These are phyloP conservation scores for Furnarius figulus DNA, from an alignment of 2,113 vertebrate genomes.

Conservation along the genomic window DNA sequence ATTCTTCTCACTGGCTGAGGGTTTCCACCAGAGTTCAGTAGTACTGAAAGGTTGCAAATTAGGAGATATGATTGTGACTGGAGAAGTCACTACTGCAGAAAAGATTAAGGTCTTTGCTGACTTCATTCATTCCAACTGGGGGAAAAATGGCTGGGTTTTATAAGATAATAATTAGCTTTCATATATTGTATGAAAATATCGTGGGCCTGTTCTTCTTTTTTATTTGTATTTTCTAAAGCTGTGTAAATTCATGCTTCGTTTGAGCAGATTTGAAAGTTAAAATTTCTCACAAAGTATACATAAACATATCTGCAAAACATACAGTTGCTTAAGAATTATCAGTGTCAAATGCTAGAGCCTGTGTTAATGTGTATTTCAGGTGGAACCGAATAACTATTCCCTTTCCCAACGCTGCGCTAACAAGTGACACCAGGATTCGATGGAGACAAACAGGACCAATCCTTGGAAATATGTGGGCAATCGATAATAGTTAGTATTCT, in stretches of 20 bases:
- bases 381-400: constrained; percentile 96
- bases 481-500: constrained; percentile 90
- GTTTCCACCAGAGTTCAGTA: background rate
- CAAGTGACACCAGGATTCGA: constrained; percentile 88
- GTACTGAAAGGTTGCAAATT: background rate
- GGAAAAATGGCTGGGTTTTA: background rate
- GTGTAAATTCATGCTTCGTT: background rate
- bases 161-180: background rate
- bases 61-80: background rate
- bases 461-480: constrained; percentile 93
- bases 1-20: background rate
- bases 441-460: constrained; percentile 91
- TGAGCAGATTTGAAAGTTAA: background rate
- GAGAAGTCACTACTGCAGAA: background rate
- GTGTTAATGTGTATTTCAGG: constrained; percentile 74
- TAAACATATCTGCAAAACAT: background rate
- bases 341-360: background rate
- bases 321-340: background rate
- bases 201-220: background rate
- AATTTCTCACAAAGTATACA: background rate
- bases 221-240: background rate
- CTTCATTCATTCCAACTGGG: background rate
- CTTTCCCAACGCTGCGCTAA: constrained; percentile 91
- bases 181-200: background rate
- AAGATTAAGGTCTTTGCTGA: background rate